These are phyloP conservation scores for Erpetoichthys calabaricus DNA, from an alignment of 2,797 vertebrate genomes.

Conservation along the genomic window DNA sequence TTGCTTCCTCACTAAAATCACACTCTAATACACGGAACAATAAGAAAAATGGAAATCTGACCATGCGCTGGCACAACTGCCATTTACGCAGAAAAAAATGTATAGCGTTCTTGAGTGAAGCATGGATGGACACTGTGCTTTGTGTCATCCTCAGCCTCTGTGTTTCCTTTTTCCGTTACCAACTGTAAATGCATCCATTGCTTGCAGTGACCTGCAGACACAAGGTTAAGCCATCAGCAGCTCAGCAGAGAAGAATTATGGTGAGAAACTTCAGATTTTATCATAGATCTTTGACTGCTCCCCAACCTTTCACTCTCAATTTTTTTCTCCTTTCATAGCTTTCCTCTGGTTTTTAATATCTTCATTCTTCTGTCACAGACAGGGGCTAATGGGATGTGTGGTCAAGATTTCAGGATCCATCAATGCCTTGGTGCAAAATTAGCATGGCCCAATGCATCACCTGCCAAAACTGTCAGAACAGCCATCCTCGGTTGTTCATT, in stretches of 20 bases:
- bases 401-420: constrained; percentile 98
- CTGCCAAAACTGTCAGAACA: constrained; percentile 91
- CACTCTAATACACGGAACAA: too few relatives aligned
- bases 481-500: constrained; percentile 73
- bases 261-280: constrained; percentile 52
- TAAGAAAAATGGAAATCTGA: too few relatives aligned
- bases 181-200: constrained; percentile 54
- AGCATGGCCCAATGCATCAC: constrained; percentile 86
- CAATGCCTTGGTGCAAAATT: constrained; percentile 83
- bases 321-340: constrained; percentile 30
- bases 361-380: constrained; percentile 85
- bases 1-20: too few relatives aligned
- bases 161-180: constrained; percentile 23
- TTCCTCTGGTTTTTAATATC: constrained; percentile 50
- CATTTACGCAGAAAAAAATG: too few relatives aligned
- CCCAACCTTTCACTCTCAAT: constrained; percentile 48
- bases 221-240: constrained; percentile 66
- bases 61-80: too few relatives aligned
- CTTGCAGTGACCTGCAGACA: constrained; percentile 49
- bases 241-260: constrained; percentile 45
- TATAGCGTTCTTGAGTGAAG: too few relatives aligned
- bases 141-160: too few relatives aligned
- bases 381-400: constrained; percentile 97
- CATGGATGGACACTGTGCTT: too few relatives aligned
- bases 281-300: constrained; percentile 34